A percentile compares a stretch with the other conserved stretches of the same genome.
phyloP scores from a whole-genome alignment of 2,113 vertebrate species.

The Sapajus apella region DNA sequence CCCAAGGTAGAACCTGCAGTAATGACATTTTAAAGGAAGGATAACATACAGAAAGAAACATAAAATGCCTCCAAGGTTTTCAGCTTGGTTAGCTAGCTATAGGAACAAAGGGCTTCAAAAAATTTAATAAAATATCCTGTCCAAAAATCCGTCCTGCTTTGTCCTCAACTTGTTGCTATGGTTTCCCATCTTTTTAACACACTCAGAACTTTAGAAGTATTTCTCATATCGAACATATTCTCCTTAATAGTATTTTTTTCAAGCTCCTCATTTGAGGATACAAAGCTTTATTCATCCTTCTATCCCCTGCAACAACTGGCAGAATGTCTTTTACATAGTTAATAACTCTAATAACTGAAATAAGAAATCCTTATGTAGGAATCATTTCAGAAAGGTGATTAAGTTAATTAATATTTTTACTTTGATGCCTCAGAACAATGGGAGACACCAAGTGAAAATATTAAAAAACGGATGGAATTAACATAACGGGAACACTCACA shows the following conservation, averaged over 20 bases:
- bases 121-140: background rate
- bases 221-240: background rate
- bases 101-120: background rate
- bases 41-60: background rate
- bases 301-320: background rate
- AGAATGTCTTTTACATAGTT: background rate
- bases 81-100: background rate
- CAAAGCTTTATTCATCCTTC: background rate
- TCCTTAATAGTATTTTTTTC: background rate
- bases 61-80: background rate
- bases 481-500: background rate
- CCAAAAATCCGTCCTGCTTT: background rate
- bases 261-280: background rate
- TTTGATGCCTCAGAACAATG: background rate
- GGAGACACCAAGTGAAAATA: background rate
- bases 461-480: background rate
- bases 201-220: background rate
- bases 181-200: background rate
- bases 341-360: background rate
- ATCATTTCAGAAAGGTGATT: background rate
- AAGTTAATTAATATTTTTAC: background rate
- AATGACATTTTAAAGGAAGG: background rate
- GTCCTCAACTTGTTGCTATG: background rate
- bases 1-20: background rate
- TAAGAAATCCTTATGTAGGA: background rate